These are phyloP conservation scores for Aleiodes sp. DNA, from an alignment of 1,140 invertebrate species.

Conservation along the genomic window DNA sequence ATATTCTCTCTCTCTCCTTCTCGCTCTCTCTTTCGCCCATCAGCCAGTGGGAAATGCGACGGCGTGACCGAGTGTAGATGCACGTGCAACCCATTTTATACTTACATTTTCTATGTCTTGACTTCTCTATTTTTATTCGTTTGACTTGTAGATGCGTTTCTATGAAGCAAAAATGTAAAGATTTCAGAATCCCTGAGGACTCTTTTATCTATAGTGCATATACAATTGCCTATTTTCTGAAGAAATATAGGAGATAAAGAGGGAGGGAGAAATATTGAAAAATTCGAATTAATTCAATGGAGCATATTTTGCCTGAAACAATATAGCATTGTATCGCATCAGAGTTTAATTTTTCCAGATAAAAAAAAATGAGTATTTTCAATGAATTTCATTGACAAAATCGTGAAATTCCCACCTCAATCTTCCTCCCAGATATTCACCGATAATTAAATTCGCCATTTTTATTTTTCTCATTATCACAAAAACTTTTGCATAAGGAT, in stretches of 20 bases:
- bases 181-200: background rate
- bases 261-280: background rate
- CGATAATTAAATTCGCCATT: too few species aligned
- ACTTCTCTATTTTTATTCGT: conserved; percentile 7
- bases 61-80: background rate
- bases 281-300: background rate
- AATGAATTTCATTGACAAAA: too few species aligned
- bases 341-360: too few species aligned
- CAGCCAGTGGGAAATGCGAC: background rate
- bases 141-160: conserved; percentile 13
- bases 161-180: conserved; percentile 2
- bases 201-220: background rate
- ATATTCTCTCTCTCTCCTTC: conserved; percentile 15
- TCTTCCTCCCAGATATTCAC: too few species aligned
- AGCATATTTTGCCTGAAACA: too few species aligned
- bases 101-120: conserved; percentile 6
- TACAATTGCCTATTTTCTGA: conserved; percentile 9
- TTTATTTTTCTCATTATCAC: too few species aligned
- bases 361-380: too few species aligned
- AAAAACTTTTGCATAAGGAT: too few species aligned
- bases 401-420: too few species aligned
- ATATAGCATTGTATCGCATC: too few species aligned
- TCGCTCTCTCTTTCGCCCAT: background rate
- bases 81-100: conserved; percentile 14
- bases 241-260: background rate